Conservation (phyloP, 2,113 vertebrate species). For the Larimichthys polyactis region DNA sequence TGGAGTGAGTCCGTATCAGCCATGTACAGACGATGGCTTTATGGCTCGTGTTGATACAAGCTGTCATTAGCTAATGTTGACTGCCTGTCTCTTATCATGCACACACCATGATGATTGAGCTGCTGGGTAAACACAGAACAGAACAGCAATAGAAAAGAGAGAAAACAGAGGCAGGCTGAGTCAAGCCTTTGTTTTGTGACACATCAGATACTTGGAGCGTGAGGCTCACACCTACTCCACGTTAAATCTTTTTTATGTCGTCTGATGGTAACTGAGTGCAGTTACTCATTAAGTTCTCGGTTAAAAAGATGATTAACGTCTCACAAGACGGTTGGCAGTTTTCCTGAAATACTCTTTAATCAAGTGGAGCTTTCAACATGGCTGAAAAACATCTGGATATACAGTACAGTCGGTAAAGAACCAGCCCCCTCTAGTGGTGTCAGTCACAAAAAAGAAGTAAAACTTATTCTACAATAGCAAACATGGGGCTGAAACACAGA, state of each 20-base stretch:
- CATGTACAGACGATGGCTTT: conserved; percentile 58
- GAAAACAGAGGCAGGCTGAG: conserved; percentile 29
- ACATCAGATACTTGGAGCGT: conserved; percentile 20
- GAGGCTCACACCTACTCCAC: conserved; percentile 10
- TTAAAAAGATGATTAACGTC: neutral
- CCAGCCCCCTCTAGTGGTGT: conserved; percentile 67
- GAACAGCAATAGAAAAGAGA: conserved; percentile 39
- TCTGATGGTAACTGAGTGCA: neutral
- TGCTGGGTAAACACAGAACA: conserved; percentile 64
- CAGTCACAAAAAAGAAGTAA: neutral
- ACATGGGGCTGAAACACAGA: neutral
- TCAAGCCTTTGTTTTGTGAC: conserved; percentile 33
- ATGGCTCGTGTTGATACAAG: conserved; percentile 70
- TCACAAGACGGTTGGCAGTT: neutral
- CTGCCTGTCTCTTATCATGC: conserved; percentile 68
- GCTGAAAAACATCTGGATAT: neutral
- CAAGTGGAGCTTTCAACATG: conserved; percentile 17
- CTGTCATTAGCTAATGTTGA: conserved; percentile 70
- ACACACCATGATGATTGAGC: conserved; percentile 50
- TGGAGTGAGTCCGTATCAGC: conserved; percentile 25
- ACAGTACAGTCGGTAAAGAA: neutral
- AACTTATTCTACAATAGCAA: neutral
- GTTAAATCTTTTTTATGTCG: neutral
- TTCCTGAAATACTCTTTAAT: conserved; percentile 1
- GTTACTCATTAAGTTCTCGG: neutral